phyloP scores from a whole-genome alignment of 2,113 vertebrate species.

The Falcunculus frontatus region DNA sequence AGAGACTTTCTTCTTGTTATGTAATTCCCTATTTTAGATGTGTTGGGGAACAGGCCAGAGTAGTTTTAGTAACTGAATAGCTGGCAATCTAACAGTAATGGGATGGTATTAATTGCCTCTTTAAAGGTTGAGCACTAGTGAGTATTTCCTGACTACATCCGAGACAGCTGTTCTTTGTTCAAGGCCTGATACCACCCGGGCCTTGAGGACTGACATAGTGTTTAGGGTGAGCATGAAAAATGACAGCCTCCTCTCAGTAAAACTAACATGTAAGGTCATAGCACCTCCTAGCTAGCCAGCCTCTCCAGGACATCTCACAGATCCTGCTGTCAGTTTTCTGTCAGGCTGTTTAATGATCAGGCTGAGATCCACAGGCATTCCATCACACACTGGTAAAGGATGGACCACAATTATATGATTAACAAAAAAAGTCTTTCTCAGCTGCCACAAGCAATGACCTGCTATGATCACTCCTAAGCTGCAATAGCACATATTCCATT shows the following conservation, averaged over 20 bases:
- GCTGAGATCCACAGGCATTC: neutral
- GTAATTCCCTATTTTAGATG: neutral
- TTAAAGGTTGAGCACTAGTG: neutral
- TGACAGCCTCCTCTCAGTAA: neutral
- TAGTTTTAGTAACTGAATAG: neutral
- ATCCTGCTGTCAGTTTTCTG: neutral
- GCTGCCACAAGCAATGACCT: neutral
- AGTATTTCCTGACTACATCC: neutral
- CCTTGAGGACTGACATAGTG: neutral
- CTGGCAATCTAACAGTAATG: neutral
- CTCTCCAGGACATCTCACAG: neutral
- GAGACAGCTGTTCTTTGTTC: neutral
- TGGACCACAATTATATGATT: accelerated
- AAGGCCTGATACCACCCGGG: neutral
- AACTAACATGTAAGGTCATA: neutral
- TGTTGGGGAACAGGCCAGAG: neutral
- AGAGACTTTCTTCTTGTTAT: neutral
- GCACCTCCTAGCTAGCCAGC: neutral
- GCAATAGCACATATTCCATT: neutral
- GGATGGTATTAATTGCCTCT: neutral
- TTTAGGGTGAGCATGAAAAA: neutral
- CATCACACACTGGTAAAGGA: neutral
- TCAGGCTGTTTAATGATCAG: neutral
- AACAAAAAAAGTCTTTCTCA: neutral
- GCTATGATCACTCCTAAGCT: neutral